phyloP scores from a whole-genome alignment of 1,140 invertebrate genomes.

The Aleiodes sp. region DNA sequence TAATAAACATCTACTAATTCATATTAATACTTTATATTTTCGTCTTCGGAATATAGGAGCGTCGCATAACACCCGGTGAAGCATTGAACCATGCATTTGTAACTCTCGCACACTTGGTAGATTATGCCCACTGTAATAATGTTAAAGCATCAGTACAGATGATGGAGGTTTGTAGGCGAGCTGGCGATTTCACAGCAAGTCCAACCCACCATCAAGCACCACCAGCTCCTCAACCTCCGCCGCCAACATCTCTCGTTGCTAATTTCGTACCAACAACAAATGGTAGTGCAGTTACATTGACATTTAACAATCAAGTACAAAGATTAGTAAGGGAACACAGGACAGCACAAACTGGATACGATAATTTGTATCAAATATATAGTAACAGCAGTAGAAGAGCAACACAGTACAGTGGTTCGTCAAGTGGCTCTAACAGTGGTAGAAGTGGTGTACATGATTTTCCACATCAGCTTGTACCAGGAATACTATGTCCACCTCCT shows the following conservation, averaged over 20 bases:
- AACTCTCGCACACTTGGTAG: conserved; percentile 89
- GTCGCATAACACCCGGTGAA: conserved; percentile 93
- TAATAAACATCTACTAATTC: conserved; percentile 3
- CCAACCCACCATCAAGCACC: conserved; percentile 68
- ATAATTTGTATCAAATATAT: conserved; percentile 87
- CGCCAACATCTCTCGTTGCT: conserved; percentile 68
- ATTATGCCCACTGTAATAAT: conserved; percentile 96
- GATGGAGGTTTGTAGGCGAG: conserved; percentile 89
- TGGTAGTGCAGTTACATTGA: conserved; percentile 83
- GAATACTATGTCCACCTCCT: conserved; percentile 85
- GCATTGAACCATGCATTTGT: conserved; percentile 96
- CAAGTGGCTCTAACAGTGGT: conserved; percentile 59
- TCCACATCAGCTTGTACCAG: conserved; percentile 88
- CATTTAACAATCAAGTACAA: conserved; percentile 86
- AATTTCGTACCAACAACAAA: conserved; percentile 81
- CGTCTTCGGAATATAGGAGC: conserved; percentile 69
- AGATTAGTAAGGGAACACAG: conserved; percentile 72
- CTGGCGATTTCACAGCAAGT: conserved; percentile 71
- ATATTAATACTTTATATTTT: conserved; percentile 10
- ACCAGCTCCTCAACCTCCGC: conserved; percentile 72
- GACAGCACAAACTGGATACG: conserved; percentile 70
- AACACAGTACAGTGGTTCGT: conserved; percentile 66
- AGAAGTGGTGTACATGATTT: conserved; percentile 71
- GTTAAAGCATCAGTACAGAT: conserved; percentile 94
- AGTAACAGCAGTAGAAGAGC: conserved; percentile 76